Evolutionary conservation across 1,140 invertebrate species (phyloP).

Genomic region (Drosophila serrata): DNA sequence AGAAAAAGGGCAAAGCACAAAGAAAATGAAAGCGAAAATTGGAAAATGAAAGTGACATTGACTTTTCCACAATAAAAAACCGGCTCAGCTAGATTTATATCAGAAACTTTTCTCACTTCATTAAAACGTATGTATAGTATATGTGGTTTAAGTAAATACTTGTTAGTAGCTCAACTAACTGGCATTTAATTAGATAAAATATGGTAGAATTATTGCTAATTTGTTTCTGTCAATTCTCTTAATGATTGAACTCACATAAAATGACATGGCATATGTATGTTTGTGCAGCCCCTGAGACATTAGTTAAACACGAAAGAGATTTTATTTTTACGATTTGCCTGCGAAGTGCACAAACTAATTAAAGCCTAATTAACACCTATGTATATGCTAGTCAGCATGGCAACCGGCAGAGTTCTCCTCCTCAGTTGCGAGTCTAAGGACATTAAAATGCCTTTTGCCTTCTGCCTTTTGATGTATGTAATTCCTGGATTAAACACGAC

Average conservation of each 20-base stretch:
- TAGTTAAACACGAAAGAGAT: constrained; percentile 36
- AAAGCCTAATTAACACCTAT: constrained; percentile 58
- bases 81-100: background rate
- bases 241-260: constrained; percentile 6
- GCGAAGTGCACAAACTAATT: constrained; percentile 67
- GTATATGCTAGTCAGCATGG: constrained; percentile 11
- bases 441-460: constrained; percentile 28
- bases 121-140: background rate
- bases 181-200: background rate
- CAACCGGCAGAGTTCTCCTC: constrained; percentile 1
- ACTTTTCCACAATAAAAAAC: background rate
- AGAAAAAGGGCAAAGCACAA: no score
- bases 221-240: constrained; percentile 1
- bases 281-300: background rate
- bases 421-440: constrained; percentile 4
- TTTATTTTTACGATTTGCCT: constrained; percentile 46
- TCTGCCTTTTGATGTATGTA: constrained; percentile 38
- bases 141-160: background rate
- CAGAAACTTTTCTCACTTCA: background rate
- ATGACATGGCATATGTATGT: no score
- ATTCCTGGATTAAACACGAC: constrained; percentile 20
- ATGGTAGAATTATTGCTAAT: background rate
- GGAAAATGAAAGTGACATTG: background rate
- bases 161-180: constrained; percentile 8
- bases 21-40: background rate